Base-by-base conservation (phyloP, 2,888 invertebrate genomes). In the Apantesis nais region DNA sequence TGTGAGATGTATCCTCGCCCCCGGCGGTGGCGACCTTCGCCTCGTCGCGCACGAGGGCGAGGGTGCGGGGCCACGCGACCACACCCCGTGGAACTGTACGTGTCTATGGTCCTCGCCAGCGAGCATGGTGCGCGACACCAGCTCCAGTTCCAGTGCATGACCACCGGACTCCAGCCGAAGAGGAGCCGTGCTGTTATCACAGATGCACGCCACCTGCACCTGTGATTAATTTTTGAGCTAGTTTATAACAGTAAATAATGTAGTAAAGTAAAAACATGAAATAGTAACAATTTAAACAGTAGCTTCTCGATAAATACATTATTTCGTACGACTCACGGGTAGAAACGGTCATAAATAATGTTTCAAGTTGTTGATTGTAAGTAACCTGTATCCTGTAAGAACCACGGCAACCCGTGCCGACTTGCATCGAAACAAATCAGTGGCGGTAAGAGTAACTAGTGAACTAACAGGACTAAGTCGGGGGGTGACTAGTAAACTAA, bases 61-160 rank as follows among this genome's bases (percentile, higher is more conserved):
- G 75, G 78, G 79, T 16, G 70, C 80, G 48, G 78, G 74, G 55
- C 61, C 76, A 60, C 84, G 83, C 34, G 78, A 14, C 93, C 92
- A 97, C 19, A 95, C 92, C 11, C 97, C 98, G 83, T 96, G 97
- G 90, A 98, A 98, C 92, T 97, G 97, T 68, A 98, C 95, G 85
- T 97, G 97, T 44, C 97, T 96, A 88, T 97, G 98, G 90, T 98
- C 98, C 90, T 98, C 98, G 66, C 96, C 96, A 68, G 98, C 96
- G 82, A 96, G 96, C 93, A 98, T 96, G 69, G 96, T 95, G 75
- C 96, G 96, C 74, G 98, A 96, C 83, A 96, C 96, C 89, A 98
- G 97, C 81, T 96, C 97, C 71, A 98, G 92, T 92, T 98, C 98
- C 85, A 98, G 93, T 62, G 97, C 96, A 14, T 88, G 88, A 29